Percentiles rank a stretch among this genome's conserved stretches.
These are phyloP conservation scores for Sialis lutaria DNA, from an alignment of 2,888 invertebrate genomes.

Conservation along the genomic window DNA sequence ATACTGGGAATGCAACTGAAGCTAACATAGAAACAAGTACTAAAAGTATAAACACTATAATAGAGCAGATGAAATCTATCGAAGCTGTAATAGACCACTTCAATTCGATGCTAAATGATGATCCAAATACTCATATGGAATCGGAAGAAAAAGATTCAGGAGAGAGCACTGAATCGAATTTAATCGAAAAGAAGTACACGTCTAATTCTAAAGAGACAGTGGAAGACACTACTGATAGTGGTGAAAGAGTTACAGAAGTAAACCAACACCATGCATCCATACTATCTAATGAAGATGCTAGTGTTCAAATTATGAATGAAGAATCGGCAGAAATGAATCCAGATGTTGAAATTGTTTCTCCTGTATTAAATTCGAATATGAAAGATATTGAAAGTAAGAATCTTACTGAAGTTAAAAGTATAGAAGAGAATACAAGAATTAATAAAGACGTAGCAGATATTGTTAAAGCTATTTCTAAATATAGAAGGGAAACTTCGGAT, in stretches of 20 bases:
- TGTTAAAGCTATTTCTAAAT: too few species aligned
- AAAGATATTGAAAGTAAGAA: not conserved
- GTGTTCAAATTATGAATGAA: constrained; percentile 14
- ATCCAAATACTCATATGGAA: too few species aligned
- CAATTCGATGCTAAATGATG: not conserved
- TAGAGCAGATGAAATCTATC: not conserved
- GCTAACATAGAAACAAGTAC: not conserved
- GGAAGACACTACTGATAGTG: constrained; percentile 13
- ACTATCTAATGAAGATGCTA: constrained; percentile 19
- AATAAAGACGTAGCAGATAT: too few species aligned
- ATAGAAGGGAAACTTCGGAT: too few species aligned
- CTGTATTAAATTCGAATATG: not conserved
- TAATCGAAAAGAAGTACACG: constrained; percentile 2
- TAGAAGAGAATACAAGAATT: too few species aligned
- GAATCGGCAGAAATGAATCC: constrained; percentile 12
- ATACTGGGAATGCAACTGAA: not conserved
- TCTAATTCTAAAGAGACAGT: constrained; percentile 7
- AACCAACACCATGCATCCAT: constrained; percentile 12
- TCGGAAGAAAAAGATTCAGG: not conserved
- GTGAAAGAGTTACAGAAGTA: constrained; percentile 18
- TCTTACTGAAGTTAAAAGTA: too few species aligned
- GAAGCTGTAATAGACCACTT: not conserved
- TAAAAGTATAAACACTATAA: not conserved
- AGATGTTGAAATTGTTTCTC: constrained; percentile 16
- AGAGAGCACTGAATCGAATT: constrained; percentile 9